These are phyloP conservation scores for Listronotus oregonensis DNA, from an alignment of 1,140 invertebrate genomes.

Conservation along the genomic window DNA sequence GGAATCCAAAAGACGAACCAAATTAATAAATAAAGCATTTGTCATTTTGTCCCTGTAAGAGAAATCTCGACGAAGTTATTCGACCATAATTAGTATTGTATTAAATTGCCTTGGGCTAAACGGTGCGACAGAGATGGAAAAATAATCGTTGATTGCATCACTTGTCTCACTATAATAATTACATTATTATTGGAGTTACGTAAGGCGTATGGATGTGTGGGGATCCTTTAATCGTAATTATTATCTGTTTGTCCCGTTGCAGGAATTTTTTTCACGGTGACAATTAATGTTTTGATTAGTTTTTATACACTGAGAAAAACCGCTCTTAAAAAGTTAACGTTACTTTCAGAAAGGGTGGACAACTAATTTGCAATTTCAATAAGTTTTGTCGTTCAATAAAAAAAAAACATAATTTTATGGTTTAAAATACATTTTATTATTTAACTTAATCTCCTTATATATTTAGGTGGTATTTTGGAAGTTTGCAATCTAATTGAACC, in stretches of 20 bases:
- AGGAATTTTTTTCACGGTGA: constrained; percentile 22
- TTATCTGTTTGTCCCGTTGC: constrained; percentile 32
- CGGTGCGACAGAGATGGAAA: constrained; percentile 20
- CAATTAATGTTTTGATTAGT: constrained; percentile 29
- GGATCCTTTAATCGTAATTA: constrained; percentile 37
- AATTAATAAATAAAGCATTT: constrained; percentile 35
- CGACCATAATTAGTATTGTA: constrained; percentile 35
- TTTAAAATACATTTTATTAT: too few species aligned
- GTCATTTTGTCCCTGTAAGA: constrained; percentile 38
- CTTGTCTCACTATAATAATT: constrained; percentile 40
- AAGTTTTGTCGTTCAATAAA: too few species aligned
- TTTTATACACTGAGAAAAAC: constrained; percentile 17
- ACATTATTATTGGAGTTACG: constrained; percentile 39
- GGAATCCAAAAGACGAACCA: constrained; percentile 28
- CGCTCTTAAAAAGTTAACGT: too few species aligned
- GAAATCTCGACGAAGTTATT: constrained; percentile 32
- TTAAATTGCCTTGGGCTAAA: constrained; percentile 22
- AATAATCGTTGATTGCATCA: constrained; percentile 38
- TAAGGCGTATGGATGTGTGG: constrained; percentile 34
- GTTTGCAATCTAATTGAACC: too few species aligned
- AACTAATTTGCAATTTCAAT: too few species aligned
- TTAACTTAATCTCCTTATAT: too few species aligned
- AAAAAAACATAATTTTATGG: too few species aligned
- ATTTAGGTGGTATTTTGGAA: too few species aligned
- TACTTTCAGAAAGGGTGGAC: too few species aligned